Conservation (phyloP, 2,113 vertebrate genomes). For the Mastomys coucha region DNA sequence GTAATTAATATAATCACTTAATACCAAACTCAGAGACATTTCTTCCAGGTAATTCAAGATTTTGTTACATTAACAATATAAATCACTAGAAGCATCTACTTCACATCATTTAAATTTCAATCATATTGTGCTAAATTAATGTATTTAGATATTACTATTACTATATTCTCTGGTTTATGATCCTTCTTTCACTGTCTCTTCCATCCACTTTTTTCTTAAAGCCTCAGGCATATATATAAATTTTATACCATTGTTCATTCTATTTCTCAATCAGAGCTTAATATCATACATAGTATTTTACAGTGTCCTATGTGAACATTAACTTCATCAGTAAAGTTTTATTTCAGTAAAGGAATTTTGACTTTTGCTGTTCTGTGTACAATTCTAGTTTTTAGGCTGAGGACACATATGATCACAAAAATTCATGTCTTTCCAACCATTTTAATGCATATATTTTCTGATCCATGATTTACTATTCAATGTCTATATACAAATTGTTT, state of each 20-base stretch:
- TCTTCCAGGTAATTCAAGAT: background rate
- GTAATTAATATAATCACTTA: background rate
- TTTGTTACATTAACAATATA: background rate
- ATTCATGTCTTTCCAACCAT: background rate
- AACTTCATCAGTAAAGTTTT: background rate
- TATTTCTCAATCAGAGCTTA: background rate
- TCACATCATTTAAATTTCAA: background rate
- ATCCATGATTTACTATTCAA: background rate
- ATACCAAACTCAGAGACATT: background rate
- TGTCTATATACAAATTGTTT: background rate
- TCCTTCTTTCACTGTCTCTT: background rate
- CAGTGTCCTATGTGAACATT: background rate
- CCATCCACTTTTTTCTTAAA: background rate
- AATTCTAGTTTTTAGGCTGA: background rate
- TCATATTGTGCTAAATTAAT: background rate
- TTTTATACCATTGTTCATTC: background rate
- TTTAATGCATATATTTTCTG: background rate
- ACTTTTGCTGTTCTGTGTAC: background rate
- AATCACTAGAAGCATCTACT: background rate
- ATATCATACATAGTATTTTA: conserved; percentile 29
- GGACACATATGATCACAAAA: background rate
- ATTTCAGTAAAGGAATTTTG: background rate
- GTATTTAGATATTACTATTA: background rate
- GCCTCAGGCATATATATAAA: background rate
- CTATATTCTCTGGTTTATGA: background rate